Evolutionary conservation across 2,888 invertebrate species (phyloP).

Genomic region (Trachelus tabidus): DNA sequence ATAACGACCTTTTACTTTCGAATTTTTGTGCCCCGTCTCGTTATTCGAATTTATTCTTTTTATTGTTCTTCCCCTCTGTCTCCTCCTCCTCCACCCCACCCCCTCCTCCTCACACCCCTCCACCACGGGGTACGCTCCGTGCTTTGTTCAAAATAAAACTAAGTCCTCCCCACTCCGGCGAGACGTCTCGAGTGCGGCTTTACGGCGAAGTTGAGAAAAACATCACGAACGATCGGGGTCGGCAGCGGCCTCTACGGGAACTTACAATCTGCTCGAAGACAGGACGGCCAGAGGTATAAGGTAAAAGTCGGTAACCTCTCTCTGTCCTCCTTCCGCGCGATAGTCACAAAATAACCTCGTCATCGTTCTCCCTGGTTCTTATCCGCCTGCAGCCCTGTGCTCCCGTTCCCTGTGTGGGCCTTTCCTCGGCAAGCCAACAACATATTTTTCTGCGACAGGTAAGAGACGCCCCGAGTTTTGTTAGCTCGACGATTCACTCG

Average conservation of each 20-base stretch:
- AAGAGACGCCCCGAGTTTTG: too few relatives aligned
- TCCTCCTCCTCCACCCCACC: too few relatives aligned
- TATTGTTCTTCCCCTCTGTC: background rate
- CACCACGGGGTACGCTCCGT: background rate
- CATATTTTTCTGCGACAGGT: background rate
- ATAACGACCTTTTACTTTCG: background rate
- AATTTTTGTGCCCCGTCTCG: background rate
- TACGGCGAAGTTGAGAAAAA: constrained; percentile 1
- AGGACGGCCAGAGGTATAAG: background rate
- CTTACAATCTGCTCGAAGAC: background rate
- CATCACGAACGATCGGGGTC: constrained; percentile 2
- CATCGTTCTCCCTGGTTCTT: background rate
- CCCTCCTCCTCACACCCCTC: too few relatives aligned
- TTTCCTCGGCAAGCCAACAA: background rate
- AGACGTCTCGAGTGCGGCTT: background rate
- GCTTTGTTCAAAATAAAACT: background rate
- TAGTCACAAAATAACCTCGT: background rate
- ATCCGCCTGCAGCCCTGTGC: background rate
- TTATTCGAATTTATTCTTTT: background rate
- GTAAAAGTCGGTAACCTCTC: constrained; percentile 7
- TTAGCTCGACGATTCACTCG: background rate
- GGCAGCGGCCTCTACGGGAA: background rate
- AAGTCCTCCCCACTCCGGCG: background rate
- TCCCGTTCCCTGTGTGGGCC: background rate
- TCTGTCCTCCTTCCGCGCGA: background rate